Evolutionary conservation across 2,113 vertebrate genomes (phyloP).

Genomic region (Calyptommatus sinebrachiatus): DNA sequence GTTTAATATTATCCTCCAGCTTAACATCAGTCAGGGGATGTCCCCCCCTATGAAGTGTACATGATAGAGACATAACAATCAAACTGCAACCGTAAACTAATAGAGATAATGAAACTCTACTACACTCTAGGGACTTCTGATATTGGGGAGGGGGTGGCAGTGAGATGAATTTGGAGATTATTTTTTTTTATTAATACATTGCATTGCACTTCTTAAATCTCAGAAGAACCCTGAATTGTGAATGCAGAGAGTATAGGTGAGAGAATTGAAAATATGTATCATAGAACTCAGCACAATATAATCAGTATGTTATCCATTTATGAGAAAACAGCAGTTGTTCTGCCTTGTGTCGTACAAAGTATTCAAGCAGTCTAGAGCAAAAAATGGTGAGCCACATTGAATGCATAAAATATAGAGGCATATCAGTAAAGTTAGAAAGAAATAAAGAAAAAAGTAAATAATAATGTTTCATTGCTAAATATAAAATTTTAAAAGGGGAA

Average conservation of each 20-base stretch:
- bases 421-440: too few species aligned
- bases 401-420: not conserved
- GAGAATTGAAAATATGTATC: slow-evolving; percentile 9
- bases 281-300: not conserved
- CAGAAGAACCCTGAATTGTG: not conserved
- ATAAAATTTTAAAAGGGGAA: too few species aligned
- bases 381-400: not conserved
- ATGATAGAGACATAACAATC: slow-evolving; percentile 57
- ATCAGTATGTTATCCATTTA: not conserved
- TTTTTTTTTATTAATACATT: slow-evolving; percentile 42
- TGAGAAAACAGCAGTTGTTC: not conserved
- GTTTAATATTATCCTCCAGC: slow-evolving; percentile 52
- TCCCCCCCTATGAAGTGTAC: slow-evolving; percentile 44
- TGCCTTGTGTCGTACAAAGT: not conserved
- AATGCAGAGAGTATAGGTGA: not conserved
- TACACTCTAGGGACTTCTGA: slow-evolving; percentile 43
- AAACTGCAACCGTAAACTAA: slow-evolving; percentile 59
- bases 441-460: not conserved
- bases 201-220: slow-evolving; percentile 27
- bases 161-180: slow-evolving; percentile 46
- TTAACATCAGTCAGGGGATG: slow-evolving; percentile 42
- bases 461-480: not conserved
- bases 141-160: slow-evolving; percentile 30
- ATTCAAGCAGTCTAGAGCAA: not conserved
- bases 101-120: slow-evolving; percentile 56